Percentiles rank a stretch among this genome's conserved stretches.
phyloP scores from a whole-genome alignment of 2,113 vertebrate genomes.

The Anhinga rufa region DNA sequence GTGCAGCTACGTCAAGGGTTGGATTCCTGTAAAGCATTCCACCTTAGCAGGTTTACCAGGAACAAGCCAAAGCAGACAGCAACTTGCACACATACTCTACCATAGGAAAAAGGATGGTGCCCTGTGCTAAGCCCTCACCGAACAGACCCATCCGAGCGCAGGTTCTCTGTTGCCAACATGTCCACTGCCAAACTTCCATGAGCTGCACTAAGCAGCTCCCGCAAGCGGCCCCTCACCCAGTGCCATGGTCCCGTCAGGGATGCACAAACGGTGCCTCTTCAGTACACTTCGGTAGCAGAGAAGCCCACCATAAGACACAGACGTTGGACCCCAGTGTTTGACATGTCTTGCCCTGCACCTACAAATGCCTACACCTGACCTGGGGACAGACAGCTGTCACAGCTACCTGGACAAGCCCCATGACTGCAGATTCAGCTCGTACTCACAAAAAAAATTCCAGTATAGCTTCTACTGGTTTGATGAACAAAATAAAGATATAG shows the following conservation, averaged over 20 bases:
- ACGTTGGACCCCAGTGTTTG: background rate
- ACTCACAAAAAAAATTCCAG: background rate
- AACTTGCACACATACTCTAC: background rate
- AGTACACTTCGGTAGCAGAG: fast-evolving
- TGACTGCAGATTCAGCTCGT: fast-evolving
- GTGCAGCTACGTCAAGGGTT: fast-evolving
- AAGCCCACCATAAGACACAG: background rate
- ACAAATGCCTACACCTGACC: background rate
- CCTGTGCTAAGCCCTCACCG: background rate
- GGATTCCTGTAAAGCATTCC: background rate
- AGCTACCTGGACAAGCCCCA: background rate
- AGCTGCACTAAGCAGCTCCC: background rate
- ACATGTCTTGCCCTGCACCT: background rate
- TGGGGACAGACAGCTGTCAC: background rate
- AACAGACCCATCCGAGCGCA: background rate
- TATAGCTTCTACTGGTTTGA: background rate
- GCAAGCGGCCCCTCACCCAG: background rate
- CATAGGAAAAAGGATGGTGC: background rate
- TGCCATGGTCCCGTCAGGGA: background rate
- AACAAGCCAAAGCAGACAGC: fast-evolving
- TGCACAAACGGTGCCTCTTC: fast-evolving
- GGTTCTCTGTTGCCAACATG: background rate
- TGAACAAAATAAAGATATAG: background rate
- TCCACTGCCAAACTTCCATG: background rate
- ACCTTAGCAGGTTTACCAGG: background rate